These are phyloP conservation scores for Acronicta psi DNA, from an alignment of 2,888 invertebrate genomes.

Conservation along the genomic window DNA sequence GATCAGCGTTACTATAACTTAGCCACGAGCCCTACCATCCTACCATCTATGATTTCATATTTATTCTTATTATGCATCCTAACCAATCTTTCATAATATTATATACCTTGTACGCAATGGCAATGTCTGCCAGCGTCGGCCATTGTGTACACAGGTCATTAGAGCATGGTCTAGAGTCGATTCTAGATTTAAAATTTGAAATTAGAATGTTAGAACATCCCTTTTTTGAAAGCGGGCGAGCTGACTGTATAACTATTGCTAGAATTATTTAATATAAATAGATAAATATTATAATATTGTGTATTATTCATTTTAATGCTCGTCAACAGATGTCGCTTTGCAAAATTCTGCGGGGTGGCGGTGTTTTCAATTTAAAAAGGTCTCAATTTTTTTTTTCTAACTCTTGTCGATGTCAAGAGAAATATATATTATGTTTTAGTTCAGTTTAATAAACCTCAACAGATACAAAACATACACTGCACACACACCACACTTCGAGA, in stretches of 20 bases:
- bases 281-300: constrained; percentile 31
- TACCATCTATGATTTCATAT: constrained; percentile 15
- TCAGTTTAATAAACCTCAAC: constrained; percentile 13
- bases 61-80: constrained; percentile 34
- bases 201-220: constrained; percentile 55
- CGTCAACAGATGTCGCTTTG: constrained; percentile 48
- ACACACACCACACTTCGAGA: constrained; percentile 35
- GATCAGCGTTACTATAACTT: too few relatives aligned
- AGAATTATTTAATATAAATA: constrained; percentile 28
- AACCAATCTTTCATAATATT: constrained; percentile 27
- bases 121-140: constrained; percentile 11
- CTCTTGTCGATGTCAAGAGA: constrained; percentile 15
- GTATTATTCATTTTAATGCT: constrained; percentile 41
- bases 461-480: constrained; percentile 25
- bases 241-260: constrained; percentile 62
- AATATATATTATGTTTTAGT: constrained; percentile 1
- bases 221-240: constrained; percentile 76
- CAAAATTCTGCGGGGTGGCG: constrained; percentile 21
- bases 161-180: constrained; percentile 74
- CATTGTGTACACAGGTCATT: constrained; percentile 54
- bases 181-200: constrained; percentile 47
- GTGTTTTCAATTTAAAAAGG: constrained; percentile 4
- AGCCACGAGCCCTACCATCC: too few relatives aligned
- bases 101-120: constrained; percentile 20
- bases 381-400: constrained; percentile 18